Conservation (phyloP, 2,888 invertebrate genomes). For the Metacarcinus magister region DNA sequence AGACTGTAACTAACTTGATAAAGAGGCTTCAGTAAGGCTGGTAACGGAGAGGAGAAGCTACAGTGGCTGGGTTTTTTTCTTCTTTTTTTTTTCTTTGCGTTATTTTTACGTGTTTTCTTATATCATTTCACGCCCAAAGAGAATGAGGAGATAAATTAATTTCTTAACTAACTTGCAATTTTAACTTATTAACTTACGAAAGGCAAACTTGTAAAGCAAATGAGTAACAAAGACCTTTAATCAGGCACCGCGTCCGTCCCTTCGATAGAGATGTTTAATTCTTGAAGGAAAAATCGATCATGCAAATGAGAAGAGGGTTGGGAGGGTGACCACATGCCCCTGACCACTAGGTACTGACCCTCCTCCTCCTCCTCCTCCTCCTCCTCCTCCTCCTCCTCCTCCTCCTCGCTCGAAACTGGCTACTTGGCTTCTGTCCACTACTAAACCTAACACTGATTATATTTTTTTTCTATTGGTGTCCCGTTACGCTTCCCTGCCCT, state of each 20-base stretch:
- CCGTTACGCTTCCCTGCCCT: not conserved
- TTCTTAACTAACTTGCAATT: not conserved
- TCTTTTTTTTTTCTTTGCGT: not conserved
- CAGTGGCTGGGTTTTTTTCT: not conserved
- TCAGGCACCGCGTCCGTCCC: not conserved
- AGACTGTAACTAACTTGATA: not conserved
- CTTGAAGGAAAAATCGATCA: constrained; percentile 36
- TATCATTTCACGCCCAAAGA: not conserved
- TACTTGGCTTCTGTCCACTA: constrained; percentile 49
- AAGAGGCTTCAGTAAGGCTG: not conserved
- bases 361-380: not conserved
- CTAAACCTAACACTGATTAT: constrained; percentile 56
- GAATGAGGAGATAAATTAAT: not conserved
- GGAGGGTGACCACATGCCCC: constrained; percentile 6
- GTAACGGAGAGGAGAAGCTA: not conserved
- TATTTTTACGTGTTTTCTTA: not conserved
- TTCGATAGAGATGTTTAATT: constrained; percentile 41
- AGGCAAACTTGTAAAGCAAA: not conserved
- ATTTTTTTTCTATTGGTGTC: not conserved
- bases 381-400: not conserved
- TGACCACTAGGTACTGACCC: constrained; percentile 1
- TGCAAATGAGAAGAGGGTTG: constrained; percentile 16
- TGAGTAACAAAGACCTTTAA: not conserved
- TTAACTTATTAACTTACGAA: not conserved
- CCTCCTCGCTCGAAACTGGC: not conserved